Conservation (phyloP, 2,797 vertebrate genomes). For the Cynopterus sphinx region DNA sequence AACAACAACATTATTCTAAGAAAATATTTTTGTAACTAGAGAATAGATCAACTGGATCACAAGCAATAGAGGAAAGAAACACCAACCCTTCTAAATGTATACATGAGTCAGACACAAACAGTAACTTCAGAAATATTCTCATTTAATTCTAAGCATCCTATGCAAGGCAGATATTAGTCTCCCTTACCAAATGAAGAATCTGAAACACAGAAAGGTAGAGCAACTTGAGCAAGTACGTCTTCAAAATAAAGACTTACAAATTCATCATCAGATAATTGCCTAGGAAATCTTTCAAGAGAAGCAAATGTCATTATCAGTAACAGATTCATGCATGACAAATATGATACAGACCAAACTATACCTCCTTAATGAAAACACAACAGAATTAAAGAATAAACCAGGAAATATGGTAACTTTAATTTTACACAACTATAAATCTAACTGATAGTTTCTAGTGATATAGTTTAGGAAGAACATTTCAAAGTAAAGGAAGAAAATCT, state of each 20-base stretch:
- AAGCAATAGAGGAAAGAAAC: background rate
- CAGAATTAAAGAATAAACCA: background rate
- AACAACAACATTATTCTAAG: background rate
- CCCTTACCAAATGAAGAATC: background rate
- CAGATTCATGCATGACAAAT: background rate
- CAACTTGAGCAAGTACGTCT: background rate
- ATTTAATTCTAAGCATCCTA: background rate
- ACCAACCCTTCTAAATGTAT: background rate
- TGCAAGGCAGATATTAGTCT: background rate
- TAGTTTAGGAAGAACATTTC: background rate
- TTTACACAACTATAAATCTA: background rate
- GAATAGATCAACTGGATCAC: background rate
- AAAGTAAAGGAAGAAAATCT: background rate
- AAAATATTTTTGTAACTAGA: background rate
- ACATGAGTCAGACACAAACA: background rate
- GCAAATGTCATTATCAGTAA: background rate
- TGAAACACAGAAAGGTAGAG: background rate
- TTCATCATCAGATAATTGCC: background rate
- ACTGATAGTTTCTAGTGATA: background rate
- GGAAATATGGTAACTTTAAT: background rate
- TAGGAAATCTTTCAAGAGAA: background rate
- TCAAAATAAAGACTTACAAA: slow-evolving; percentile 18
- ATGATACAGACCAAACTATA: background rate
- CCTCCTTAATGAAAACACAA: background rate
- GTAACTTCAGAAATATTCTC: background rate